These are phyloP conservation scores for Autographa pulchrina DNA, from an alignment of 2,888 invertebrate species.

Conservation along the genomic window DNA sequence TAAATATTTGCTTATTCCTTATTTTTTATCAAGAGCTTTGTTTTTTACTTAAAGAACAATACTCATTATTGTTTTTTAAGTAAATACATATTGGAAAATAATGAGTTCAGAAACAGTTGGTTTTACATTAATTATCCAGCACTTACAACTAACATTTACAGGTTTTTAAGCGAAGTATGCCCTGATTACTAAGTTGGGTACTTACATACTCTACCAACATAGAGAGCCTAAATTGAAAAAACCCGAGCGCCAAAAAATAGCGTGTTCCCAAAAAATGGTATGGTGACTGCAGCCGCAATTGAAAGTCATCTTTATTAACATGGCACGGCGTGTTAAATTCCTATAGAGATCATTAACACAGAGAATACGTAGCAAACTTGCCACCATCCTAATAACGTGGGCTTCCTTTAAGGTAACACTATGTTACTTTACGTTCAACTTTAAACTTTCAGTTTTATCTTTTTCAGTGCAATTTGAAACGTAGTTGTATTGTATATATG, in stretches of 20 bases:
- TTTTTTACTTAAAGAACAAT: no score
- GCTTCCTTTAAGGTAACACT: conserved; percentile 5
- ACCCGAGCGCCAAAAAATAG: neutral
- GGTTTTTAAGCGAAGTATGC: neutral
- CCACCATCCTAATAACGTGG: conserved; percentile 22
- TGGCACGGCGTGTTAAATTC: neutral
- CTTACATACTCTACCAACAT: neutral
- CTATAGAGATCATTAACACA: conserved; percentile 7
- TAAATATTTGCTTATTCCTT: no score
- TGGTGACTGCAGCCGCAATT: neutral
- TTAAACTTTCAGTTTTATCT: conserved; percentile 15
- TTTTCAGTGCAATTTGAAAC: neutral
- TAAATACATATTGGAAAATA: no score
- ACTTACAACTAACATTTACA: neutral
- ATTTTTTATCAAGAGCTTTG: no score
- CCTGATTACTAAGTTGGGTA: neutral
- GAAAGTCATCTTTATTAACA: neutral
- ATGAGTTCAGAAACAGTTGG: no score
- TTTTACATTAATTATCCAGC: no score
- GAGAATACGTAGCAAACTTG: conserved; percentile 11
- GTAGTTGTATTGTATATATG: no score
- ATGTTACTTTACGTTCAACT: conserved; percentile 24
- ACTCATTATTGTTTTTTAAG: no score
- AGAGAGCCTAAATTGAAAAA: neutral
- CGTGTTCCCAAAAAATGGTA: neutral